Base-by-base conservation (phyloP, 2,888 invertebrate genomes). In the Nomada fabriciana region DNA sequence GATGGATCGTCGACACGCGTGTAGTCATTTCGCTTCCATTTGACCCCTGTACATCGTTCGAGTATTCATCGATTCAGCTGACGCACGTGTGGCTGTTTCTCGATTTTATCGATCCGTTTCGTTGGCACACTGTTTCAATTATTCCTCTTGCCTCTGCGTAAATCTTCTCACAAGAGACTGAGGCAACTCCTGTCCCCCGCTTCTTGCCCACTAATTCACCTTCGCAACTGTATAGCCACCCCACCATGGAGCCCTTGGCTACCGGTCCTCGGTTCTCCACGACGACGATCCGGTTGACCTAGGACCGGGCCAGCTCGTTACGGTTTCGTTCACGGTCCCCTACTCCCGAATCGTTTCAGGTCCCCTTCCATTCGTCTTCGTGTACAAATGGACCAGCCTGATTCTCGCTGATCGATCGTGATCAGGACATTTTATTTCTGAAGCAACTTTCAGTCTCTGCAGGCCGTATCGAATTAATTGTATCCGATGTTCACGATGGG, bases 201-300 rank as follows among this genome's bases (percentile, higher is more conserved):
- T 15, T 47, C 47, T 47, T 11, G 47, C 15, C 15, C 47, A 47
- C 47, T 47, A 47, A 47, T 47, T 47, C 47, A 47, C 11, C 47
- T 47, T 15, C 47, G 47, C 47, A 47, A 47, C 47, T 47, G 47
- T 47, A 47, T 13, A 52, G 47, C 18, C 65, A 55, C 83, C 85
- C 83, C 83, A 82, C 84, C 80, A 55, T 47, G n/a, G 25, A 52
- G 23, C 72, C 76, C 61, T 74, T 29, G 52, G 61, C 64, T 55
- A 67, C 78, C 69, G 75, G 80, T 75, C 69, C 74, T 69, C 63
- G 67, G 43, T 15, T 76, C 60, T 69, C 50, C 64, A 42, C 64
- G 87, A 76, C 67, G 85, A 84, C 82, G 76, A 79, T 80, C 82
- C 86, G 82, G 82, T 89, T 89, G 88, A 74, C 87, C 84, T 89